These are phyloP conservation scores for Trypoxylon attenuatum DNA, from an alignment of 2,888 invertebrate genomes.

Conservation along the genomic window DNA sequence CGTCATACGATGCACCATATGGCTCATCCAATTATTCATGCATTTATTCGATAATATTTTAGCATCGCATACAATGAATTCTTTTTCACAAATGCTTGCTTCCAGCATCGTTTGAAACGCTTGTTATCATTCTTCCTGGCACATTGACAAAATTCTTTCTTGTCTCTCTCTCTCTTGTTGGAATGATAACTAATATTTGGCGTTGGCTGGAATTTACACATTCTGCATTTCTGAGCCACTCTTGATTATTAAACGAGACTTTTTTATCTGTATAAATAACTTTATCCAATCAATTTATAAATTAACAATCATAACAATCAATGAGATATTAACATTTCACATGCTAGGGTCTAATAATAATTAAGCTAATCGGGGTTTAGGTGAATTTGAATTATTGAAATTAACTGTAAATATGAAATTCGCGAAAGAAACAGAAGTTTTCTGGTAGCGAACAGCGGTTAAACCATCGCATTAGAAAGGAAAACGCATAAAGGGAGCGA, in stretches of 20 bases:
- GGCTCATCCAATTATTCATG: constrained; percentile 36
- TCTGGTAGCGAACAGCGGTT: not conserved
- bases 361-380: no score
- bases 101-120: not conserved
- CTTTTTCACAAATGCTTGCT: constrained; percentile 6
- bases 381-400: not conserved
- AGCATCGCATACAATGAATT: constrained; percentile 36
- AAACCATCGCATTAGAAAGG: not conserved
- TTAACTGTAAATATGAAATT: not conserved
- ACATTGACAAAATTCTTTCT: not conserved
- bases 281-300: no score
- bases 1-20: constrained; percentile 23
- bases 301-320: no score
- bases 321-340: no score
- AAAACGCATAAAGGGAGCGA: constrained; percentile 27
- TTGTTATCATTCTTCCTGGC: not conserved
- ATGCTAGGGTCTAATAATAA: no score
- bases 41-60: constrained; percentile 43
- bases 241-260: not conserved
- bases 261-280: no score
- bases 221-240: not conserved
- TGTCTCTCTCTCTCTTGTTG: not conserved
- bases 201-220: not conserved
- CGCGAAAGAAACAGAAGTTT: not conserved
- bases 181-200: not conserved